Conservation (phyloP, 2,888 invertebrate genomes). For the Mongoloraphidia duomilia region DNA sequence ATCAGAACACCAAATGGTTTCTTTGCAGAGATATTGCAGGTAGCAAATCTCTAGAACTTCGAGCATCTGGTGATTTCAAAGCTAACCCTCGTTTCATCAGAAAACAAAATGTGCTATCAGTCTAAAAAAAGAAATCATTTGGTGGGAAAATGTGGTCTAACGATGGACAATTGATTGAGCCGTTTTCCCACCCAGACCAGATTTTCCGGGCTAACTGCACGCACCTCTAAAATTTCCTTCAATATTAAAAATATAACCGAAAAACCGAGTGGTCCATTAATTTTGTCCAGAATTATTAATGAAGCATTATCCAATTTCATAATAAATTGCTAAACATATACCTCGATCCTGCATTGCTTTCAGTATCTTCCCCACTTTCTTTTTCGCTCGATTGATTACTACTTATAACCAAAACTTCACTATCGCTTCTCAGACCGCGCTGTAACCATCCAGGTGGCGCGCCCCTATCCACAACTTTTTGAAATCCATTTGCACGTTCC, state of each 20-base stretch:
- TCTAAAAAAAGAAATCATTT: not conserved
- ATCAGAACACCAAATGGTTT: no score
- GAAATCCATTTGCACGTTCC: conserved; percentile 6
- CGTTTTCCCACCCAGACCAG: no score
- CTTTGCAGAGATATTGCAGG: no score
- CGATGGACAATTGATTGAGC: no score
- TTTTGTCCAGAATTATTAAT: not conserved
- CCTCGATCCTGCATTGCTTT: conserved; percentile 15
- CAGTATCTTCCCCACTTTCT: conserved; percentile 22
- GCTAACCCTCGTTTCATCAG: no score
- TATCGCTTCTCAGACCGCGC: conserved; percentile 34
- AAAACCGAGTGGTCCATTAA: not conserved
- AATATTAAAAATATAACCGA: not conserved
- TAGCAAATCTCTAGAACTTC: no score
- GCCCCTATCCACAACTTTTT: conserved; percentile 9
- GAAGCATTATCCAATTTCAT: not conserved
- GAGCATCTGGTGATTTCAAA: no score
- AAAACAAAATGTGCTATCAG: not conserved
- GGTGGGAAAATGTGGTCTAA: no score
- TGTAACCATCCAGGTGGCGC: conserved; percentile 38
- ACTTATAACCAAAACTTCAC: conserved; percentile 31
- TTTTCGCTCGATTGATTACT: conserved; percentile 29
- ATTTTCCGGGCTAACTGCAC: not conserved
- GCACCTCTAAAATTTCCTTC: not conserved
- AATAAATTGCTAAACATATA: not conserved